Evolutionary conservation across 2,888 invertebrate species (phyloP), one percentile per base, ranked within the genome.

Genomic region (Phortica magna): DNA sequence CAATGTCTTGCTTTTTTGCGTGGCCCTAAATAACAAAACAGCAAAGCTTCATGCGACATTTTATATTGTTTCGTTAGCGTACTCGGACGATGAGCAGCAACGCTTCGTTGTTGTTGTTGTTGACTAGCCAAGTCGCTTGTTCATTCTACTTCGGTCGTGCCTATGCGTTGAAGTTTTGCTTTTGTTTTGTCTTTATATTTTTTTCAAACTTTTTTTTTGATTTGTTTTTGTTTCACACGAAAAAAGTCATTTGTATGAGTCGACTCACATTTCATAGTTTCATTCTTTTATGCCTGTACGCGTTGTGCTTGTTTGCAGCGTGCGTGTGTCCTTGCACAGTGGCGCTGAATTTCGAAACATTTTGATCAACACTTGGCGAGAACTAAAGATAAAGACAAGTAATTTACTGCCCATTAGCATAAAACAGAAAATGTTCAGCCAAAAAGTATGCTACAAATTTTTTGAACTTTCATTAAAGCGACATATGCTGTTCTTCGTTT

Each of bases 191-290:
- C 41, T 14, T 22, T 61, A 59, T 41, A 19, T 42, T 55, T n/a
- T 73, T 55, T 14, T 41, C 43, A 9, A n/a, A 57, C 39, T 59
- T 57, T n/a, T 61, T 10, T 22, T 17, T 79, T 80, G 85, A 83
- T 88, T 85, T 85, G 88, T 85, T 88, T 88, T 80, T 79, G 80
- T 85, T 85, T 82, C 88, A 85, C 88, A 85, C 85, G 88, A 85
- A 85, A 85, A 61, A 85, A 88, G 88, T 85, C 88, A 88, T 85
- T 85, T 88, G 85, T 85, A 85, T 88, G 87, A 85, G 80, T 74
- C 76, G 57, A 74, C 72, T 65, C 39, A 65, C 14, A 41, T 17
- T 65, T 10, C 65, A 39, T 65, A 65, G 65, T 65, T 65, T 31
- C 59, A 7, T 10, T 59, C 19, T 7, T 48, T 9, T 48, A 31